Conservation (phyloP, 2,888 invertebrate species). For the Fragum sueziense region DNA sequence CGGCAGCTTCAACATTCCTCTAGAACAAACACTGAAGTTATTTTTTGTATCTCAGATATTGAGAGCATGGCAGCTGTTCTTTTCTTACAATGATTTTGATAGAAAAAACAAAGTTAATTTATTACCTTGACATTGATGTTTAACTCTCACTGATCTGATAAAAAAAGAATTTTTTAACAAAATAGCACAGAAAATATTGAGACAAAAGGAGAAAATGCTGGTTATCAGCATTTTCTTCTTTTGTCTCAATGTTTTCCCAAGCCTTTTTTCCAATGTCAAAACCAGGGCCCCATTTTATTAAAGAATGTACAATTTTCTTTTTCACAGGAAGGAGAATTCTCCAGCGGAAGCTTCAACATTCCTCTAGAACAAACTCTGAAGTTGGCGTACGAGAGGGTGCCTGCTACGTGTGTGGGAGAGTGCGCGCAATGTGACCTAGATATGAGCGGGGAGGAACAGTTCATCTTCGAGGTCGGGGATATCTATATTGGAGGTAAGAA, state of each 20-base stretch:
- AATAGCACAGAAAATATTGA: no score
- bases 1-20: slow-evolving; percentile 41
- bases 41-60: no score
- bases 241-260: no score
- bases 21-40: slow-evolving; percentile 38
- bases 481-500: slow-evolving; percentile 74
- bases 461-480: slow-evolving; percentile 71
- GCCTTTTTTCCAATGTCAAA: no score
- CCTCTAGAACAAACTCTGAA: slow-evolving; percentile 40
- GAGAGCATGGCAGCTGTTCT: no score
- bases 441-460: slow-evolving; percentile 63
- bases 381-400: slow-evolving; percentile 55
- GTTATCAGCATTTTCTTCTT: no score
- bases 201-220: no score
- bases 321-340: slow-evolving; percentile 58
- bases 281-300: no score
- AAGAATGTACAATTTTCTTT: no score
- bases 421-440: slow-evolving; percentile 68
- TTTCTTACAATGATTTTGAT: no score
- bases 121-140: background rate
- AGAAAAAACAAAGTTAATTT: background rate
- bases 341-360: slow-evolving; percentile 41
- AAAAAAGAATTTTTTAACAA: no score
- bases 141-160: no score
- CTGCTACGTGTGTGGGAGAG: slow-evolving; percentile 67